phyloP scores from a whole-genome alignment of 2,113 vertebrate genomes.

The Amazona vittata region DNA sequence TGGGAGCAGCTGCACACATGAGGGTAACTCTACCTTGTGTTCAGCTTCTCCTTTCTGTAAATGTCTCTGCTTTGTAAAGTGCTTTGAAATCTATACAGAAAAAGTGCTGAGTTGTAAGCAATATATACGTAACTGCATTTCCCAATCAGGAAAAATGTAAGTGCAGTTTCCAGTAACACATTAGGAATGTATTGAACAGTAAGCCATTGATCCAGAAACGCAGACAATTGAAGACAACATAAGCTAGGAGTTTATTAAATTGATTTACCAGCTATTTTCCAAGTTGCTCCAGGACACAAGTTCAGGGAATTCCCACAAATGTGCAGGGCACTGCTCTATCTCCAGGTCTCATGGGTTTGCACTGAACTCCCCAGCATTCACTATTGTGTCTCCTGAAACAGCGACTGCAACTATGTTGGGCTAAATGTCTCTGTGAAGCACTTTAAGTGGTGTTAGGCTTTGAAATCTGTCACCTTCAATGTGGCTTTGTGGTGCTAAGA shows the following conservation, averaged over 20 bases:
- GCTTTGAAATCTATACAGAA: background rate
- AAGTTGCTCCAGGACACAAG: background rate
- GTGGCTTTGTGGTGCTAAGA: background rate
- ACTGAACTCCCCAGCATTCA: rapidly evolving
- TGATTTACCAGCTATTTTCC: background rate
- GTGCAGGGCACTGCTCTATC: background rate
- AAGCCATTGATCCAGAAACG: background rate
- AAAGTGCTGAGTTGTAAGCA: background rate
- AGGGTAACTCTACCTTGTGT: background rate
- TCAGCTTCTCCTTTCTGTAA: background rate
- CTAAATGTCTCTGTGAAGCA: background rate
- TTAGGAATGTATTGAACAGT: background rate
- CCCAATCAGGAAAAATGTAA: background rate
- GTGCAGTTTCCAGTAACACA: background rate
- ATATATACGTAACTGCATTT: background rate
- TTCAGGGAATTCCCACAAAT: background rate
- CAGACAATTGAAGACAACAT: background rate
- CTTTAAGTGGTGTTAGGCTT: background rate
- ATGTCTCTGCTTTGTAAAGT: background rate
- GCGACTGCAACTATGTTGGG: background rate
- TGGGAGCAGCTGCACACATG: background rate
- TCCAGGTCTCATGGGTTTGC: background rate
- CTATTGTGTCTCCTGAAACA: background rate
- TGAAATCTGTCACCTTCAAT: background rate
- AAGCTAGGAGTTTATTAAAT: background rate